phyloP scores from a whole-genome alignment of 2,113 vertebrate species.

The Agapornis roseicollis region DNA sequence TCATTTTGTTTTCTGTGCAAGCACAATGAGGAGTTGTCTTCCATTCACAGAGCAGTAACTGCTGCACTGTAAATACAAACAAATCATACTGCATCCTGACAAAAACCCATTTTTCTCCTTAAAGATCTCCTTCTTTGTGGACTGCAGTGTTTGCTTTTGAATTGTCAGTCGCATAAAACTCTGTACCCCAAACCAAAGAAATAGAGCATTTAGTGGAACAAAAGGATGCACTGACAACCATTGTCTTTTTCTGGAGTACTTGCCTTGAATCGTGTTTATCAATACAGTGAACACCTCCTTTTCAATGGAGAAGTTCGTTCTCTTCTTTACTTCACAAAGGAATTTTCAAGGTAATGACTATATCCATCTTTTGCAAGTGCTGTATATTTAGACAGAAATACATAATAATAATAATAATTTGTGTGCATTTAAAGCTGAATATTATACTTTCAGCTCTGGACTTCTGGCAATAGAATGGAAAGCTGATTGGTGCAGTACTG shows the following conservation, averaged over 20 bases:
- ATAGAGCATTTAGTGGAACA: background rate
- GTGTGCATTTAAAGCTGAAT: background rate
- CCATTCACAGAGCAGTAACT: background rate
- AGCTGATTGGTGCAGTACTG: background rate
- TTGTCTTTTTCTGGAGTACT: background rate
- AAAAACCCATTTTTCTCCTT: background rate
- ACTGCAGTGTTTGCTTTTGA: background rate
- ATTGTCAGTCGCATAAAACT: background rate
- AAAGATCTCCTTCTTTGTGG: background rate
- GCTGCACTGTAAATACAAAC: background rate
- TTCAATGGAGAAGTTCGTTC: background rate
- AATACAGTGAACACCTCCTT: background rate
- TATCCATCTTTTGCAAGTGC: background rate
- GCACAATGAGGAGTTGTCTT: background rate
- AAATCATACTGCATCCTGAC: background rate
- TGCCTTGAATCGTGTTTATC: background rate
- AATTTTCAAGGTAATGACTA: background rate
- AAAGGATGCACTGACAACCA: background rate
- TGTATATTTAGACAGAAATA: background rate
- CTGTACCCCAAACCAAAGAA: background rate
- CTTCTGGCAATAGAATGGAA: background rate
- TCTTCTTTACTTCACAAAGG: background rate
- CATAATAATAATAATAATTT: background rate
- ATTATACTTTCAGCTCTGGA: background rate
- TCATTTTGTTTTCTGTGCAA: background rate